Percentiles rank a stretch among this genome's conserved stretches.
These are phyloP conservation scores for Leptinotarsa texana DNA, from an alignment of 1,140 invertebrate species.

Conservation along the genomic window DNA sequence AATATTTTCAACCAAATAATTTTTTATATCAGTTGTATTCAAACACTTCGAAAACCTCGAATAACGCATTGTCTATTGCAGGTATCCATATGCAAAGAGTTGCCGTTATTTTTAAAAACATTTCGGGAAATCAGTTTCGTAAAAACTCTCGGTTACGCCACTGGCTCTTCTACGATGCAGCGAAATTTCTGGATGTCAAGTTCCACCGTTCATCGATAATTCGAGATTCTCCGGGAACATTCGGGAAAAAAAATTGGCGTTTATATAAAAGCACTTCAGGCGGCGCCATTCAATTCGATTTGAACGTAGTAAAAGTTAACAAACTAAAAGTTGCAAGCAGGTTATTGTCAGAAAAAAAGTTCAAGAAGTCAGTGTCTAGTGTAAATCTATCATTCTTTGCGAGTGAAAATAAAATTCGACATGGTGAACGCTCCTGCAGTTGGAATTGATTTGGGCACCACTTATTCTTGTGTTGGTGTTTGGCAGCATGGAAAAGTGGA, in stretches of 20 bases:
- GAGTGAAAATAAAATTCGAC: slow-evolving; percentile 60
- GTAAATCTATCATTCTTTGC: background rate
- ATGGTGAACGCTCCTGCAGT: slow-evolving; percentile 81
- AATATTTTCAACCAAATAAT: too few relatives aligned
- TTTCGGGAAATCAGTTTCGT: too few relatives aligned
- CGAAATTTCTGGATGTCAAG: too few relatives aligned
- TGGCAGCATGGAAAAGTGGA: slow-evolving; percentile 92
- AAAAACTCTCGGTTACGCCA: too few relatives aligned
- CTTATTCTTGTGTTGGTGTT: slow-evolving; percentile 86
- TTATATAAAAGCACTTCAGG: slow-evolving; percentile 49
- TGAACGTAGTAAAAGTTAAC: background rate
- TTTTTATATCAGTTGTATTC: too few relatives aligned
- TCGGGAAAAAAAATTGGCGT: slow-evolving; percentile 59
- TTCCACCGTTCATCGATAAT: slow-evolving; percentile 43
- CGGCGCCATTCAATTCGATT: background rate
- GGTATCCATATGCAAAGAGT: too few relatives aligned
- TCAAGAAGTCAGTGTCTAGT: background rate
- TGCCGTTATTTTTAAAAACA: too few relatives aligned
- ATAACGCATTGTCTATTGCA: too few relatives aligned
- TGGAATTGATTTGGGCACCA: slow-evolving; percentile 87
- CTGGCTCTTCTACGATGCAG: too few relatives aligned
- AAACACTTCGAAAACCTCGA: too few relatives aligned
- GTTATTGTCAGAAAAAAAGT: too few relatives aligned
- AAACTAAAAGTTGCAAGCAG: too few relatives aligned
- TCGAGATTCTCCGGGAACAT: slow-evolving; percentile 68